phyloP scores from a whole-genome alignment of 2,797 vertebrate genomes.

The Crypturellus tataupa region DNA sequence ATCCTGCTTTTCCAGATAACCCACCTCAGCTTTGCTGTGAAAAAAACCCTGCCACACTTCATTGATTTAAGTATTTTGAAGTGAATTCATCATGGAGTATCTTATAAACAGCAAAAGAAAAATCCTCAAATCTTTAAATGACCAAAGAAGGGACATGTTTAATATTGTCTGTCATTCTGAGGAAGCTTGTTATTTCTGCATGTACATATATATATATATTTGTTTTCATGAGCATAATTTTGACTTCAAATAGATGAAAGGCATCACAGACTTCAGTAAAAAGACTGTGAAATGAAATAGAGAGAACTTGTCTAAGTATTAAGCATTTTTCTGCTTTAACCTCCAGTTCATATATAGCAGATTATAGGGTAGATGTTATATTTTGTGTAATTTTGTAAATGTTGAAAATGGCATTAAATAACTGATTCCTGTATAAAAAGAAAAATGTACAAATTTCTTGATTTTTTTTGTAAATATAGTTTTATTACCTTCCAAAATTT shows the following conservation, averaged over 20 bases:
- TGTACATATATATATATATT: neutral
- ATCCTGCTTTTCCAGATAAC: neutral
- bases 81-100: neutral
- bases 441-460: neutral
- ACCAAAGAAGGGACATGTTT: neutral
- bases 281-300: neutral
- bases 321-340: neutral
- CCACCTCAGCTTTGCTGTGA: neutral
- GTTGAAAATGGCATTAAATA: neutral
- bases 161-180: neutral
- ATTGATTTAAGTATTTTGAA: neutral
- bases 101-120: neutral
- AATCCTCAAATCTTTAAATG: neutral
- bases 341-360: neutral
- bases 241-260: neutral
- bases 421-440: neutral
- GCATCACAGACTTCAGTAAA: neutral
- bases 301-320: neutral
- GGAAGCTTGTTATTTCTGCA: neutral
- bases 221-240: neutral
- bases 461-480: neutral
- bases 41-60: neutral
- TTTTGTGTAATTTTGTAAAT: constrained; percentile 20
- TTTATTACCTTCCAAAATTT: neutral
- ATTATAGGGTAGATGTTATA: neutral